Base-by-base conservation (phyloP, 2,113 vertebrate genomes). In the Pandion haliaetus region DNA sequence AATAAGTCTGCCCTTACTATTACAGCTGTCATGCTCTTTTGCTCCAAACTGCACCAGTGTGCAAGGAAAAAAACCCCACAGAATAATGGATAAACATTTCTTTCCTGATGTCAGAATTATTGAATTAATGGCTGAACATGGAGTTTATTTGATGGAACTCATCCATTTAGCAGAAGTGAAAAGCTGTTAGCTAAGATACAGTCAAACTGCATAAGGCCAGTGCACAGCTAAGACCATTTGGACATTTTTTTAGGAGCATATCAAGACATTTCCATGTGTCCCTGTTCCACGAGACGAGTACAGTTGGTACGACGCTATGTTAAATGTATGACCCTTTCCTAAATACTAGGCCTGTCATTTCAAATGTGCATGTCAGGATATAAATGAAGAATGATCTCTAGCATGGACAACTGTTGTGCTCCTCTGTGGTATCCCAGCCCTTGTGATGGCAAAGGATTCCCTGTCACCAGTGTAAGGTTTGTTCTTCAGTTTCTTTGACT, bases 261-360 rank as follows among this genome's bases (percentile, higher is more conserved):
- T 42, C 32, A 61, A 82, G 76, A 38, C 25, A 52, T 52, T 86
- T 73, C 32, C 36, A 47, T 14, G 6, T 57, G 49, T 45, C 36
- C 9, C 61, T 74, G 42, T 40, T 79, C n/a, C 70, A n/a, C 45
- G 26, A 86, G 45, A 82, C 61, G 52, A 42, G 18, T 16, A 25
- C 13, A 61, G 55, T 45, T 1, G 1, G 14, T 55, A 65, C 7
- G 5, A 29, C 0, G 0, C 50, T 59, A 3, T 28, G 38, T 77
- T 67, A 81, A 58, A 21, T 13, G 6, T 52, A 47, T n/a, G 58
- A 77, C 7, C 32, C 26, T 73, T 81, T 67, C 45, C 61, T 61
- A 70, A 74, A 69, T 69, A 29, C 59, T 34, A 19, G 12, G 18
- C 28, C 47, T 59, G 18, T 24, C 17, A 34, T 79, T 79, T 84